A percentile compares a stretch with the other conserved stretches of the same genome.
These are phyloP conservation scores for Cenopis cana DNA, from an alignment of 2,888 invertebrate genomes.

Conservation along the genomic window DNA sequence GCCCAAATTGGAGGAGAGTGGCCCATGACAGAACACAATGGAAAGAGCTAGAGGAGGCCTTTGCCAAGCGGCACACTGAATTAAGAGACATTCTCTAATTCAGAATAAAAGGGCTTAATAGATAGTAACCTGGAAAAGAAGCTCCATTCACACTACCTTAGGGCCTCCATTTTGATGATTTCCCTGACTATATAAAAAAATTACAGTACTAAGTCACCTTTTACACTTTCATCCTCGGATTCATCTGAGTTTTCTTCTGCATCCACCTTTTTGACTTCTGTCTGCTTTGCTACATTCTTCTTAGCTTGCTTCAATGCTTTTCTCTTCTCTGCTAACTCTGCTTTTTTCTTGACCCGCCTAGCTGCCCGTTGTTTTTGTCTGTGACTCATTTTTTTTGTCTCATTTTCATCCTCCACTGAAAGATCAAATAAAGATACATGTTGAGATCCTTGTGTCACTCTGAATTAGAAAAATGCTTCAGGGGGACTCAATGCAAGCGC, in stretches of 20 bases:
- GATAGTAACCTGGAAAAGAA: too few relatives aligned
- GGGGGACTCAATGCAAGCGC: too few relatives aligned
- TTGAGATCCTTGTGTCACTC: neutral
- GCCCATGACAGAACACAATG: too few relatives aligned
- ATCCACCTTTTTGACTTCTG: slow-evolving; percentile 56
- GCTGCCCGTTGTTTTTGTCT: slow-evolving; percentile 88
- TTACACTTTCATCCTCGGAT: slow-evolving; percentile 63
- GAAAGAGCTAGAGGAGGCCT: too few relatives aligned
- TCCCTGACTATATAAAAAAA: too few relatives aligned
- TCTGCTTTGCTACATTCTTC: slow-evolving; percentile 69
- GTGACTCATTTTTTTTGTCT: slow-evolving; percentile 86
- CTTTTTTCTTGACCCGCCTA: slow-evolving; percentile 85
- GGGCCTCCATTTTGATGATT: too few relatives aligned
- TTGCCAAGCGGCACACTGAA: too few relatives aligned
- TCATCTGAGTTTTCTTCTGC: slow-evolving; percentile 51
- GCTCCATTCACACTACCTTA: too few relatives aligned
- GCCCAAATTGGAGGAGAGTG: too few relatives aligned
- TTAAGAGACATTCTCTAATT: too few relatives aligned
- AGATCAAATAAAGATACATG: slow-evolving; percentile 39
- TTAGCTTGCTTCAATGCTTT: slow-evolving; percentile 74
- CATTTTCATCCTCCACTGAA: slow-evolving; percentile 81
- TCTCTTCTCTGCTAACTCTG: slow-evolving; percentile 73
- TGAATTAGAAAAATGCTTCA: too few relatives aligned
- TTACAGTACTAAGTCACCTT: slow-evolving; percentile 56
- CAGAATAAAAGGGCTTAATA: too few relatives aligned